phyloP scores from a whole-genome alignment of 2,888 invertebrate species.

The Scaptomyza reducta region DNA sequence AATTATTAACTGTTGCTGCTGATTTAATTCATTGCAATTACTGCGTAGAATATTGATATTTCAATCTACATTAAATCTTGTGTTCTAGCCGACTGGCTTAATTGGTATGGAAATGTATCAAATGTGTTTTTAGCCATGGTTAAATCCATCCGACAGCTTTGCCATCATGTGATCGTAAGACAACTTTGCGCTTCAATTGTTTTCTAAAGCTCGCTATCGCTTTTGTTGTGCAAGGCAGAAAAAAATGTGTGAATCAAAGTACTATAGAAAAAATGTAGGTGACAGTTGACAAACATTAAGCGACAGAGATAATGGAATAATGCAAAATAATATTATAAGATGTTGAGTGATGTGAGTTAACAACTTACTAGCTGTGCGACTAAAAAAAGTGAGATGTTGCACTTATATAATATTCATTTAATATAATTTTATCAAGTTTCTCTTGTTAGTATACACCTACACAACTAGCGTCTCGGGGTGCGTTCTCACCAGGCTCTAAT shows the following conservation, averaged over 20 bases:
- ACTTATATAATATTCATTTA: neutral
- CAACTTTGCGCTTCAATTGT: constrained; percentile 3
- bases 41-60: constrained; percentile 32
- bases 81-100: constrained; percentile 4
- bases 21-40: constrained; percentile 34
- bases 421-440: neutral
- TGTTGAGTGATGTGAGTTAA: neutral
- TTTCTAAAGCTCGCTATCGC: neutral
- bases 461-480: constrained; percentile 17
- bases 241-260: constrained; percentile 43
- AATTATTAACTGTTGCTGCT: constrained; percentile 20
- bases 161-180: constrained; percentile 35
- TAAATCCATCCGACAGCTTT: constrained; percentile 19
- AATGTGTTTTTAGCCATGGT: constrained; percentile 23
- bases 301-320: constrained; percentile 13
- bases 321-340: constrained; percentile 4
- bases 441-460: constrained; percentile 1
- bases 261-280: constrained; percentile 11
- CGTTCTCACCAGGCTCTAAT: no score
- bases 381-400: no score
- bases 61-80: constrained; percentile 13
- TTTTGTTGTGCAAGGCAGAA: constrained; percentile 21
- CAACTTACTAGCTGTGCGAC: neutral
- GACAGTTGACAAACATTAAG: constrained; percentile 21
- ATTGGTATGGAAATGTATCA: constrained; percentile 41